Conservation (phyloP, 2,113 vertebrate species). For the Stigmatopora argus region DNA sequence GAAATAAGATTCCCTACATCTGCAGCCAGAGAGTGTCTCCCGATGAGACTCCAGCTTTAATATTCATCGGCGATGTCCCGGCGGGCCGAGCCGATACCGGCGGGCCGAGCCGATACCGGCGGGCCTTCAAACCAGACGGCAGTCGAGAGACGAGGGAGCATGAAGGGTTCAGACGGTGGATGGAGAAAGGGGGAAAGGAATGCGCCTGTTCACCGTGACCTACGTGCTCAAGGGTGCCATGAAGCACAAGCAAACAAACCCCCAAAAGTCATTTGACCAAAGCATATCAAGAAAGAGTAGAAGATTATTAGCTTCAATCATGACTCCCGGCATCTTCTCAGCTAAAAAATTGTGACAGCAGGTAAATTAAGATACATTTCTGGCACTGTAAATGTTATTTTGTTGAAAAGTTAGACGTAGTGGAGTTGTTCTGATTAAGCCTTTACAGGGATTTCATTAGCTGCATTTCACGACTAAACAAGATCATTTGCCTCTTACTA, state of each 20-base stretch:
- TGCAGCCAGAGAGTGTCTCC: conserved; percentile 20
- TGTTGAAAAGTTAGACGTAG: no score
- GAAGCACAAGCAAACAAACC: not conserved
- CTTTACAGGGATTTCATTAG: no score
- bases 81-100: conserved; percentile 12
- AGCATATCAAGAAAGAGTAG: not conserved
- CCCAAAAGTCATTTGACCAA: not conserved
- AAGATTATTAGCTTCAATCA: not conserved
- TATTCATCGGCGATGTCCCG: conserved; percentile 25
- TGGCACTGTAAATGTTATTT: no score
- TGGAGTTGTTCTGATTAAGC: no score
- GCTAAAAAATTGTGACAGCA: not conserved
- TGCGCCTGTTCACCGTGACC: not conserved
- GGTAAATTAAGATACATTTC: no score
- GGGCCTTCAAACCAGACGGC: conserved; percentile 23
- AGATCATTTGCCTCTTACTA: no score
- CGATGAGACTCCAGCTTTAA: conserved; percentile 9
- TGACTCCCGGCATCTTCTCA: not conserved
- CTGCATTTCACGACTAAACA: no score
- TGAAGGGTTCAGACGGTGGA: conserved; percentile 4
- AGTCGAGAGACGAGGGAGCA: conserved; percentile 18
- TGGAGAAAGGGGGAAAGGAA: not conserved
- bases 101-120: conserved; percentile 15
- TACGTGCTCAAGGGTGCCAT: not conserved
- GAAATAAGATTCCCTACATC: conserved; percentile 1